Percentiles rank a stretch among this genome's conserved stretches.
Evolutionary conservation across 1,140 invertebrate species (phyloP).

Genomic region (Drosophila busckii): DNA sequence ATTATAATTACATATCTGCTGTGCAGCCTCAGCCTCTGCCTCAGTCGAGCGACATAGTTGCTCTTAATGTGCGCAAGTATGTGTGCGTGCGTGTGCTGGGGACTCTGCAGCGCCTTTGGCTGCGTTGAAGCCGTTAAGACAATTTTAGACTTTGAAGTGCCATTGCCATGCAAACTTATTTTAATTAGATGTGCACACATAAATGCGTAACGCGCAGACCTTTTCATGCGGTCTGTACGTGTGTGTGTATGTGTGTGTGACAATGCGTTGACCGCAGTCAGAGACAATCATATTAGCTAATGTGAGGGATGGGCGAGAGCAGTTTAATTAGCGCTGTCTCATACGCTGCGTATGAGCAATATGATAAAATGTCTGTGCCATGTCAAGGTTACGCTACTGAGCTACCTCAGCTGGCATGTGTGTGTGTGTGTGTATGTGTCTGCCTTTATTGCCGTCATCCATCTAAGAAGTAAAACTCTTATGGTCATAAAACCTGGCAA

Average conservation of each 20-base stretch:
- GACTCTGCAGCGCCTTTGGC: conserved; percentile 39
- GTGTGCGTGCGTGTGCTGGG: conserved; percentile 5
- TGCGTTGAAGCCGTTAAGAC: conserved; percentile 58
- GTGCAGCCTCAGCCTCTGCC: conserved; percentile 6
- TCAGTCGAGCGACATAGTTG: not conserved
- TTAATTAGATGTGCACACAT: conserved; percentile 73
- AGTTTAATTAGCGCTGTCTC: conserved; percentile 76
- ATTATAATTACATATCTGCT: conserved; percentile 76
- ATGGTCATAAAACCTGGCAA: conserved; percentile 73
- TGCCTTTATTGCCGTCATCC: conserved; percentile 72
- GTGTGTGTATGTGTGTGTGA: conserved; percentile 25
- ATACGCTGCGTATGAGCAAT: conserved; percentile 74
- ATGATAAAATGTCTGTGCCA: conserved; percentile 64
- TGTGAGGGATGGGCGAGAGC: too few species aligned
- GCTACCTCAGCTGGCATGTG: conserved; percentile 4
- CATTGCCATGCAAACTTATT: conserved; percentile 76
- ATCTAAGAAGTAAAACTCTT: conserved; percentile 73
- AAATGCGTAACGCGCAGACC: conserved; percentile 67
- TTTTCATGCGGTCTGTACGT: conserved; percentile 11
- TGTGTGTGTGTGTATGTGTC: conserved; percentile 29
- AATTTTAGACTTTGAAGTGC: conserved; percentile 77
- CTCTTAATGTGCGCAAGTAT: not conserved
- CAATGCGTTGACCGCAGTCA: too few species aligned
- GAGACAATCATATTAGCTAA: too few species aligned
- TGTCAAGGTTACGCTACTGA: conserved; percentile 44